Evolutionary conservation across 2,888 invertebrate species (phyloP).

Genomic region (Eurois occulta): DNA sequence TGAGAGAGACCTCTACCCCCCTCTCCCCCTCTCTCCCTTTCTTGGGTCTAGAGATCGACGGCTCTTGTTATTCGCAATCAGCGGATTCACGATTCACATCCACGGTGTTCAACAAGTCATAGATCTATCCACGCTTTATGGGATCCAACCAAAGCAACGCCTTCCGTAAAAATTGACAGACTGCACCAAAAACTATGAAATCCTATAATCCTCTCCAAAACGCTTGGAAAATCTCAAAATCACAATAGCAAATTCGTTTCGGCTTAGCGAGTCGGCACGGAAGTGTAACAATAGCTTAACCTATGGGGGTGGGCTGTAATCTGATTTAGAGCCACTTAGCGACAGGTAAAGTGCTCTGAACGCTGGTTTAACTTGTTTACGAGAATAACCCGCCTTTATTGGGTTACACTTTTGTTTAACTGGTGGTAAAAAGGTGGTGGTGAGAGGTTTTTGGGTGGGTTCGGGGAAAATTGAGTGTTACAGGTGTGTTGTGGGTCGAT

Average conservation of each 20-base stretch:
- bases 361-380: conserved; percentile 77
- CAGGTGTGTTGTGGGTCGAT: too few species aligned
- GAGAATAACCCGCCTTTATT: conserved; percentile 63
- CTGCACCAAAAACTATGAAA: neutral
- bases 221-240: conserved; percentile 26
- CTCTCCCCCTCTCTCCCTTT: too few species aligned
- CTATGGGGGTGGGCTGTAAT: conserved; percentile 73
- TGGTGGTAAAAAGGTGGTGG: conserved; percentile 34
- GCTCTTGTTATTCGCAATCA: too few species aligned
- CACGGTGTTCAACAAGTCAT: too few species aligned
- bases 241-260: conserved; percentile 61
- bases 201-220: neutral
- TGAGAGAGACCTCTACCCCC: too few species aligned
- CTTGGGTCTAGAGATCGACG: too few species aligned
- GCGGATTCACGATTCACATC: too few species aligned
- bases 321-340: conserved; percentile 84
- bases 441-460: conserved; percentile 17
- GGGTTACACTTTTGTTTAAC: conserved; percentile 50
- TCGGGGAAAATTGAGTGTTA: neutral
- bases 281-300: conserved; percentile 52
- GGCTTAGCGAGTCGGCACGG: conserved; percentile 65
- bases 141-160: neutral
- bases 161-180: neutral
- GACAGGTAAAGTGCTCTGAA: conserved; percentile 85
- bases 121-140: too few species aligned